Conservation (phyloP, 2,797 vertebrate species). For the Triplophysa bombifrons region DNA sequence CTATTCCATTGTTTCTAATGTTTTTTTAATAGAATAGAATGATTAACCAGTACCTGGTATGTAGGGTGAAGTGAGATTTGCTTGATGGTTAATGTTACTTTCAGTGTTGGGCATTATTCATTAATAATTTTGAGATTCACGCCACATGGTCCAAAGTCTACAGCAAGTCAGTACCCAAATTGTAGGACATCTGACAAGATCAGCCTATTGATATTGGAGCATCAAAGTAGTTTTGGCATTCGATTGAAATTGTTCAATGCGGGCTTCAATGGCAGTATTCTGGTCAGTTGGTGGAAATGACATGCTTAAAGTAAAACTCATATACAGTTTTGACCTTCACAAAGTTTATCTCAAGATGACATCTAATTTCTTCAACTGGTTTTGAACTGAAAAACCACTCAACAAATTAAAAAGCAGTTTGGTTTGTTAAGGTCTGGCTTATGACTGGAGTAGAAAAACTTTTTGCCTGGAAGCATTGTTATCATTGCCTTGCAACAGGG, state of each 20-base stretch:
- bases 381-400: slow-evolving; percentile 15
- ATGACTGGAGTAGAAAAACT: slow-evolving; percentile 73
- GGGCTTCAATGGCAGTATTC: too few relatives aligned
- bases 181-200: not conserved
- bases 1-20: not conserved
- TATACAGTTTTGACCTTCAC: not conserved
- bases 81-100: slow-evolving; percentile 31
- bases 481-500: slow-evolving; percentile 76
- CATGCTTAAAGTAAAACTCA: not conserved
- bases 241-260: not conserved
- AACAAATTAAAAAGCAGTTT: slow-evolving; percentile 68
- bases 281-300: slow-evolving; percentile 19
- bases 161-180: slow-evolving; percentile 32
- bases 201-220: not conserved
- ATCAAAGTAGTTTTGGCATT: slow-evolving; percentile 10
- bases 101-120: slow-evolving; percentile 13
- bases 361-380: not conserved
- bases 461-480: slow-evolving; percentile 81
- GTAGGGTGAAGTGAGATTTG: slow-evolving; percentile 5
- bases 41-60: slow-evolving; percentile 10
- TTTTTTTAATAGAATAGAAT: slow-evolving; percentile 42
- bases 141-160: slow-evolving; percentile 31
- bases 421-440: slow-evolving; percentile 70
- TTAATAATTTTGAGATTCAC: slow-evolving; percentile 32
- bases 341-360: slow-evolving; percentile 8